Base-by-base conservation (phyloP, 2,888 invertebrate genomes). In the Calliphora vomitoria region DNA sequence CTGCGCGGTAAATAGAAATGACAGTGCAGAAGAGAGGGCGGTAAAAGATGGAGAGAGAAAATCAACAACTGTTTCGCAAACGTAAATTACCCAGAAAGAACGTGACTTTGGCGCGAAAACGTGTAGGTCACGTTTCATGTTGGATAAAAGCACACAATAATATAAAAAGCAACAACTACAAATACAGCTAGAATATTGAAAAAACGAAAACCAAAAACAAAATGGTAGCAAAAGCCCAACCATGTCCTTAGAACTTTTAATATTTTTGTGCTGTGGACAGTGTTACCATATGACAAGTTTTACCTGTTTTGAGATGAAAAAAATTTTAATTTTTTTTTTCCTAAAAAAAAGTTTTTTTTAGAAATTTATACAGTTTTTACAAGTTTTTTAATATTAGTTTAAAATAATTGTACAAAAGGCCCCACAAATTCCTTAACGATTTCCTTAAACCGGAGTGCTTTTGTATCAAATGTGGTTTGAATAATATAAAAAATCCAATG, bases 31-130 rank as follows among this genome's bases (percentile, higher is more conserved):
- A 4, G 4, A 64, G 10, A 15, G 35, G 69, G 41, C 1, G 53
- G 11, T 2, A 44, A 44, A 44, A 1, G 13, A 62, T 53, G 13
- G 4, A 41, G 6, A 60, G 18, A 41, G 8, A 35, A 20, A 79
- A 84, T 86, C 87, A 81, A 86, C 87, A 82, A 82, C 83, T 85
- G 86, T 86, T 89, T 88, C 68, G 82, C 88, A 82, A 89, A 88
- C 93, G 92, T 93, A 93, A 93, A 93, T 93, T 93, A 93, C 92
- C 92, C 93, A 92, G 92, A 92, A 93, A 92, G 91, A 92, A 93
- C 93, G 93, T 93, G 93, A 93, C 92, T 92, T 90, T 89, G 88
- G 82, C 89, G 71, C 88, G 87, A 90, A 83, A 89, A 90, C 68
- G 62, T 80, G 72, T 25, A 86, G 83, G 88, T 86, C 85, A 88